Evolutionary conservation across 2,797 vertebrate genomes (phyloP).

Genomic region (Gymnothorax javanicus): DNA sequence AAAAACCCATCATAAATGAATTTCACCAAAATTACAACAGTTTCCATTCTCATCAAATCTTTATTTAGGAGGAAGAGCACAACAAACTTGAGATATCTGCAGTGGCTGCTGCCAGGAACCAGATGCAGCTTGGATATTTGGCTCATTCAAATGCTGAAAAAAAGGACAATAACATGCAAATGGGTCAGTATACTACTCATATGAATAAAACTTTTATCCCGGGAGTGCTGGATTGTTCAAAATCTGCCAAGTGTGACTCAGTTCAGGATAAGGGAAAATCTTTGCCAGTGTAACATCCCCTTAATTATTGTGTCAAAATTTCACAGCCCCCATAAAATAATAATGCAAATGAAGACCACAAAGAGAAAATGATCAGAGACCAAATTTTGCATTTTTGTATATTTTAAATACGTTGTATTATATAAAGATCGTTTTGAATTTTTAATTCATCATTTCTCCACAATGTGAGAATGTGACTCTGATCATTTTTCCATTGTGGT

Average conservation of each 20-base stretch:
- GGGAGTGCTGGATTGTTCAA: conserved; percentile 32
- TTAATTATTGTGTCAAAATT: neutral
- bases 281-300: neutral
- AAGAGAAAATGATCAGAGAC: neutral
- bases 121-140: conserved; percentile 45
- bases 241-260: conserved; percentile 37
- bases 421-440: too few species aligned
- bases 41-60: neutral
- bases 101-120: conserved; percentile 24
- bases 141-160: conserved; percentile 39
- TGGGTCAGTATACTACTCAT: conserved; percentile 50
- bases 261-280: neutral
- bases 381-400: neutral
- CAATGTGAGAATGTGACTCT: too few species aligned
- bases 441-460: too few species aligned
- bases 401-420: neutral
- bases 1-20: neutral
- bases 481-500: too few species aligned
- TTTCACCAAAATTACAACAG: neutral
- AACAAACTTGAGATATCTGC: conserved; percentile 43
- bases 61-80: conserved; percentile 17
- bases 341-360: neutral
- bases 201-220: conserved; percentile 23
- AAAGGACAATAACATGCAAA: conserved; percentile 40
- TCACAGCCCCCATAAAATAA: neutral